These are phyloP conservation scores for Tauraco hartlaubi DNA, from an alignment of 2,797 vertebrate genomes.

Conservation along the genomic window DNA sequence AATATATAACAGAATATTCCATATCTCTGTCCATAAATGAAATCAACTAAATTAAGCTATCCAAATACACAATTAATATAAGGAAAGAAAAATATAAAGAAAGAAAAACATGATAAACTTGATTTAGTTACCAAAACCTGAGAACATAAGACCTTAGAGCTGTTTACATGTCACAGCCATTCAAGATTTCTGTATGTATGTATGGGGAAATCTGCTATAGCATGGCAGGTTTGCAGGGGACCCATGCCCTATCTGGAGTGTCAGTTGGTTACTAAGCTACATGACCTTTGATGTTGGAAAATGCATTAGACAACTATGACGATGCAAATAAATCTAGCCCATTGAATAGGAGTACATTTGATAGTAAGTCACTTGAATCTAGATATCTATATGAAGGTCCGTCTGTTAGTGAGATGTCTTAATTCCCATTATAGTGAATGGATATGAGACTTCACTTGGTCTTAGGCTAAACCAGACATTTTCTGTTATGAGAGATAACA, in stretches of 20 bases:
- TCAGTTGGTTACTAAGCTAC: neutral
- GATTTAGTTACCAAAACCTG: neutral
- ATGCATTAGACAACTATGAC: neutral
- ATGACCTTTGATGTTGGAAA: neutral
- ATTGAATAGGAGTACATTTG: neutral
- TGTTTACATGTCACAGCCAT: neutral
- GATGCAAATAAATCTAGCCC: neutral
- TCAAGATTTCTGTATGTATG: neutral
- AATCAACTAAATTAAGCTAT: neutral
- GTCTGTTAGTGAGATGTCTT: neutral
- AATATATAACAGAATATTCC: neutral
- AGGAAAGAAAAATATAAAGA: neutral
- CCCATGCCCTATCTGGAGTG: neutral
- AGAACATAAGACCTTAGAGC: neutral
- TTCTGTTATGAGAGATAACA: neutral
- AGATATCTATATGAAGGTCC: neutral
- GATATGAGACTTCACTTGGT: neutral
- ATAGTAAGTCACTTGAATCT: neutral
- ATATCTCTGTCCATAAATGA: neutral
- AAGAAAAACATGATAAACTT: neutral
- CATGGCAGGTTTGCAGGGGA: neutral
- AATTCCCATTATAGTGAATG: neutral
- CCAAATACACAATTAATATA: neutral
- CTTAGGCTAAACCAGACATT: neutral
- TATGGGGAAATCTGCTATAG: neutral